These are phyloP conservation scores for Idaea aversata DNA, from an alignment of 2,888 invertebrate genomes.

Conservation along the genomic window DNA sequence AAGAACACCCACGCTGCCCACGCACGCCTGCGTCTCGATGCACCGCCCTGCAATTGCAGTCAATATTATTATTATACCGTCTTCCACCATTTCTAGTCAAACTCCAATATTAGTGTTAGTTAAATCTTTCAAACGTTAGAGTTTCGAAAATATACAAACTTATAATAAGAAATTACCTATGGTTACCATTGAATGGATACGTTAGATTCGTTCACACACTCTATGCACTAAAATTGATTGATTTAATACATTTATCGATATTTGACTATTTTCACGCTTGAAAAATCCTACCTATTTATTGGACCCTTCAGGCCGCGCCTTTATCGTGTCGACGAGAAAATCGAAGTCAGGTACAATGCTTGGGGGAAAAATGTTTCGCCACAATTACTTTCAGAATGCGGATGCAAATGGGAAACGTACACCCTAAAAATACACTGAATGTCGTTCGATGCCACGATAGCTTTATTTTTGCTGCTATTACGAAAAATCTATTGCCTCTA, in stretches of 20 bases:
- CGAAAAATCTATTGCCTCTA: slow-evolving; percentile 72
- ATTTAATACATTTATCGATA: slow-evolving; percentile 34
- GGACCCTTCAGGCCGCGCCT: slow-evolving; percentile 75
- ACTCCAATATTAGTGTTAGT: neutral
- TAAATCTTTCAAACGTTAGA: neutral
- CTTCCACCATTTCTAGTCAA: slow-evolving; percentile 34
- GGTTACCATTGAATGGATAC: neutral
- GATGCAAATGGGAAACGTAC: slow-evolving; percentile 73
- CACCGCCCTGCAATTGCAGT: slow-evolving; percentile 68
- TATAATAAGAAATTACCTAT: neutral
- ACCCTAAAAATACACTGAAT: slow-evolving; percentile 67
- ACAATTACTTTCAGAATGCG: slow-evolving; percentile 73
- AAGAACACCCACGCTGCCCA: slow-evolving; percentile 70
- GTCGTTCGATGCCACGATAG: slow-evolving; percentile 57
- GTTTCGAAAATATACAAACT: neutral
- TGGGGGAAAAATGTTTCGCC: slow-evolving; percentile 62
- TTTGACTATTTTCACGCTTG: slow-evolving; percentile 71
- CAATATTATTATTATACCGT: slow-evolving; percentile 53
- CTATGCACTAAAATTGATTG: neutral
- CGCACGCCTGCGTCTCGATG: slow-evolving; percentile 76
- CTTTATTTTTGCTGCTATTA: slow-evolving; percentile 73
- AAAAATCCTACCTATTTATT: slow-evolving; percentile 61
- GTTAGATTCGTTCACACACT: neutral
- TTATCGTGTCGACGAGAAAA: slow-evolving; percentile 74
- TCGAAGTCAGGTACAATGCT: slow-evolving; percentile 69